Base-by-base conservation (phyloP, 2,113 vertebrate species). In the Aptenodytes patagonicus region DNA sequence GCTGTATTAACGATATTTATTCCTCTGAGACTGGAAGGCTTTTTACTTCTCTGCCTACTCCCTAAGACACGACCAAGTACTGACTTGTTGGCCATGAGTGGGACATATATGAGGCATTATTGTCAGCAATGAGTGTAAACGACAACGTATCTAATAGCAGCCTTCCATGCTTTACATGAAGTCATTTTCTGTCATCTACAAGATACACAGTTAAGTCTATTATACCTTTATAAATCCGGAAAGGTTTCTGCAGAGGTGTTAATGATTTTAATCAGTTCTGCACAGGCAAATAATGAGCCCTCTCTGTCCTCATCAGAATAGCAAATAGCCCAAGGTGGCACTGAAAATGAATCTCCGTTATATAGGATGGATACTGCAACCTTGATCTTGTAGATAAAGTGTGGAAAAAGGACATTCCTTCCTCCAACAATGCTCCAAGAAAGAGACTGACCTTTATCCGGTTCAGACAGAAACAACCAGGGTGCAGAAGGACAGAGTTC, bases 301-400 rank as follows among this genome's bases (percentile, higher is more conserved):
- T 40, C 26, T 71, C 15, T 66, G 10, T 61, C 75, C 40, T 75
- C 17, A 15, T 36, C 38, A 69, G 69, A 64, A 76, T 5, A 82
- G 9, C 29, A 79, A 76, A 82, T 64, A 79, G 9, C 17, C 32
- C 13, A 47, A 47, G 17, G 26, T 47, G 32, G 22, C 36, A 79
- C 22, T 0, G 1, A 52, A 91, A 94, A 91, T 66, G 0, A 55
- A 17, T 31, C 6, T 81, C 4, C 20, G 3, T 10, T 64, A 29
- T 6, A 85, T 3, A 76, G 3, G 1, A 9, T 47, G 28, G 26
- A 71, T 52, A 47, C 31, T 65, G 9, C 11, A 85, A 71, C 5
- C 10, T 79, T 85, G 49, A 38, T 71, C 38, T 90, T 78, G 24
- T 15, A 52, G 31, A 34, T 66, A 46, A 72, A 11, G 5, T 29